Evolutionary conservation across 2,113 vertebrate species (phyloP), one percentile per base, ranked within the genome.

Genomic region (Heterotilapia buettikoferi): DNA sequence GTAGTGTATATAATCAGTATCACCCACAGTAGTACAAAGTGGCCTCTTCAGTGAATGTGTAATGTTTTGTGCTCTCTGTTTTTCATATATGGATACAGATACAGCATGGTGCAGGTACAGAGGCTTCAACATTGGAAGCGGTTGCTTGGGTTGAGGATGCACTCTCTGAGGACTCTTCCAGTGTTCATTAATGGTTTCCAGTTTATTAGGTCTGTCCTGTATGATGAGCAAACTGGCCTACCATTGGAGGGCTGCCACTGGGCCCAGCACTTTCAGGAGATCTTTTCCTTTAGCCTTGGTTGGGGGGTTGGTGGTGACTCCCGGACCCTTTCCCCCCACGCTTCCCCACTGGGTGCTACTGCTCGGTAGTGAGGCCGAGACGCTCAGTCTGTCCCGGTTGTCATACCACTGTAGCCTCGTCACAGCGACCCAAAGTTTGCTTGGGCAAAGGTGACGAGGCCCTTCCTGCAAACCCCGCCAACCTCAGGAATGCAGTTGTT

Each of bases 391-490:
- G 9, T n/a, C 50, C 9, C 50, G 19, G 50, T 10, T 53, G 50
- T 53, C 50, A n/a, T n/a, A 53, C 50, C 50, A 1, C 50, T 9
- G 50, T 53, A 53, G 50, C 50, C 50, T 53, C 9, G 9, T 10
- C 50, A 53, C 50, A n/a, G 19, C 3, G 9, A 53, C 1, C 50
- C 50, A 6, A 19, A 53, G 19, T 53, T 53, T 53, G 0, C 50
- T 53, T n/a, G 9, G 8, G 18, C 50, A 53, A n/a, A 53, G 50
- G 50, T 53, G 50, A 53, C 9, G 9, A 8, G 50, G 18, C 18
- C 18, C 18, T 19, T 52, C 18, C 18, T 9, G 8, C 0, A 52
- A n/a, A 9, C 50, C 31, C 6, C 3, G 6, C 6, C 50, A 52
- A 5, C 50, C 18, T n/a, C 50, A 3, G 50, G 19, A 52, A 0